phyloP scores from a whole-genome alignment of 2,888 invertebrate species.

The Andrena praecox region DNA sequence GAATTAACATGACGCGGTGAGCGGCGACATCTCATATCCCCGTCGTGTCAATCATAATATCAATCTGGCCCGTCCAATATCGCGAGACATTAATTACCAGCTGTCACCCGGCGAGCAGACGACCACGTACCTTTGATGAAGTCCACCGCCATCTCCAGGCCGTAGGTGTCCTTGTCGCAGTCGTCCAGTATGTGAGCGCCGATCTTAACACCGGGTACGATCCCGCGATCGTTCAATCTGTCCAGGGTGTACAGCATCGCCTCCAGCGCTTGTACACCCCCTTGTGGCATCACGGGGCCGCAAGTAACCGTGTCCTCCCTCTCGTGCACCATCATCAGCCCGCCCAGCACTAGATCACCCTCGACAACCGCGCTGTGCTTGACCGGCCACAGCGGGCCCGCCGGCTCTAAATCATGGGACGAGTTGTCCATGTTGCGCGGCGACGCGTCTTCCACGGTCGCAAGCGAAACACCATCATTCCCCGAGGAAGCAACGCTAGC shows the following conservation, averaged over 20 bases:
- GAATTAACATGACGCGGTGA: slow-evolving; percentile 1
- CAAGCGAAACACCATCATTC: not conserved
- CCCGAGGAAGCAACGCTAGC: slow-evolving; percentile 1
- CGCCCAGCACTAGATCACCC: slow-evolving; percentile 93
- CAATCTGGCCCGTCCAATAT: not conserved
- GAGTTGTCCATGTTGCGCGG: slow-evolving; percentile 65
- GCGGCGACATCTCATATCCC: not conserved
- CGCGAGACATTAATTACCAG: slow-evolving; percentile 10
- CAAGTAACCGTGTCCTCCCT: slow-evolving; percentile 92
- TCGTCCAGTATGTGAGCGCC: slow-evolving; percentile 96
- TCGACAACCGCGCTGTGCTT: slow-evolving; percentile 93
- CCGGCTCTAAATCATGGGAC: slow-evolving; percentile 77
- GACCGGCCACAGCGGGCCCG: slow-evolving; percentile 88
- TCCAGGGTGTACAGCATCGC: slow-evolving; percentile 96
- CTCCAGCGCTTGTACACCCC: slow-evolving; percentile 93
- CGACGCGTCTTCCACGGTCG: slow-evolving; percentile 32
- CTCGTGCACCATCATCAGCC: slow-evolving; percentile 97
- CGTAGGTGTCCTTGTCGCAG: slow-evolving; percentile 96
- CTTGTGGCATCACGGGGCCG: slow-evolving; percentile 96
- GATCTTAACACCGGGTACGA: slow-evolving; percentile 90
- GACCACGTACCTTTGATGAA: slow-evolving; percentile 93
- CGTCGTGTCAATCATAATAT: slow-evolving; percentile 12
- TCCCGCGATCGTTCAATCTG: slow-evolving; percentile 87
- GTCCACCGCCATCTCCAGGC: slow-evolving; percentile 96
- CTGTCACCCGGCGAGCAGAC: not conserved